Evolutionary conservation across 2,113 vertebrate species (phyloP).

Genomic region (Tragelaphus buxtoni): DNA sequence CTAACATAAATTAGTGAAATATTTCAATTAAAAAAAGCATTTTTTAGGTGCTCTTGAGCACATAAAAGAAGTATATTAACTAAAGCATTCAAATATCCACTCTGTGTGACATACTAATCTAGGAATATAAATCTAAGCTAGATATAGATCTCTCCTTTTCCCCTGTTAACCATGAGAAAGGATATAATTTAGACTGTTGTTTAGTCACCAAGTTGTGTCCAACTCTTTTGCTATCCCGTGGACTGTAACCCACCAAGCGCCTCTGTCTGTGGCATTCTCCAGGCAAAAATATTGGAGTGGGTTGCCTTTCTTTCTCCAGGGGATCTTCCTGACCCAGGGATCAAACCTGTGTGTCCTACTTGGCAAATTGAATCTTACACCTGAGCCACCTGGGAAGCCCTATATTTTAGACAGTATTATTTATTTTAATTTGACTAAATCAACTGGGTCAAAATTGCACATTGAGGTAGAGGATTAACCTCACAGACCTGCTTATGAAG

Average conservation of each 20-base stretch:
- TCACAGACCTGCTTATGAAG: neutral
- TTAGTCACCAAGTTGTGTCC: neutral
- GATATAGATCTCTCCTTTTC: neutral
- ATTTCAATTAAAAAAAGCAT: neutral
- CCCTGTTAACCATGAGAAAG: neutral
- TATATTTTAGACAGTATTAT: neutral
- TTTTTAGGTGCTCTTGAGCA: neutral
- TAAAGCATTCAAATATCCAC: neutral
- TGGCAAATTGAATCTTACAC: neutral
- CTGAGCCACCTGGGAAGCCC: neutral
- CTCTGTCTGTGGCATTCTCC: neutral
- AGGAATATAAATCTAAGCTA: neutral
- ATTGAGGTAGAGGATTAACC: neutral
- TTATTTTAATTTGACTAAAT: neutral
- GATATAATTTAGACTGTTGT: neutral
- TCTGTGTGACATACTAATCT: neutral
- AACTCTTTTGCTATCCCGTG: neutral
- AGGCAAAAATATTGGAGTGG: neutral
- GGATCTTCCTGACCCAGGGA: neutral
- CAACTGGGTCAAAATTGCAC: neutral
- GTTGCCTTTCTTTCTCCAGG: neutral
- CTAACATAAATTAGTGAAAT: conserved; percentile 18
- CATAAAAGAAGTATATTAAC: neutral
- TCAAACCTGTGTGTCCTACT: neutral
- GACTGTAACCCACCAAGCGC: neutral